These are phyloP conservation scores for Hafferia zeledoni DNA, from an alignment of 2,797 vertebrate species.

Conservation along the genomic window DNA sequence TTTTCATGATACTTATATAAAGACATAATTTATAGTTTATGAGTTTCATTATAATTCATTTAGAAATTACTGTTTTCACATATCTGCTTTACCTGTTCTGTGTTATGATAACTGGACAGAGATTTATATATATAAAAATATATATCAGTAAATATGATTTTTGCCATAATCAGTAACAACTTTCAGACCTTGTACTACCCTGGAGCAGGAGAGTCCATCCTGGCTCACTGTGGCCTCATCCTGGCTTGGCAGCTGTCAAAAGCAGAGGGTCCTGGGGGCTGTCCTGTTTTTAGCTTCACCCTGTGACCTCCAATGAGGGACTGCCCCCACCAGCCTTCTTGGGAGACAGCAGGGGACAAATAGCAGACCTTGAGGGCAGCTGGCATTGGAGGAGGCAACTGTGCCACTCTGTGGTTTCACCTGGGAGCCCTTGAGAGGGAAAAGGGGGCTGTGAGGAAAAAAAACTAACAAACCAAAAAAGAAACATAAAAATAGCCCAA, in stretches of 20 bases:
- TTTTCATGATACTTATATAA: neutral
- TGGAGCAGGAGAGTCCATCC: neutral
- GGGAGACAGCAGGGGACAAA: neutral
- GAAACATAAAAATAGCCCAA: neutral
- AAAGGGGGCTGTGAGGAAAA: fast-evolving
- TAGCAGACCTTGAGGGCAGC: neutral
- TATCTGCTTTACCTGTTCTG: neutral
- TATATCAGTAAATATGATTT: neutral
- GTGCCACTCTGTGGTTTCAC: neutral
- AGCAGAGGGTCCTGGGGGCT: neutral
- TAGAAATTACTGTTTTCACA: neutral
- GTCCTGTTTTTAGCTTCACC: neutral
- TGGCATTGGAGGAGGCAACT: neutral
- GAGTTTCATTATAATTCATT: neutral
- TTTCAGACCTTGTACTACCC: neutral
- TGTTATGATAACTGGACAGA: neutral
- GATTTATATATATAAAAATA: neutral
- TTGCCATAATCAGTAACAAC: neutral
- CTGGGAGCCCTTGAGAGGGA: neutral
- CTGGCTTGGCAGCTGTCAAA: neutral
- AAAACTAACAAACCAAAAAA: neutral
- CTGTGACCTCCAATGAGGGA: fast-evolving
- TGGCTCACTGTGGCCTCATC: neutral
- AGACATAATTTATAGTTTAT: neutral
- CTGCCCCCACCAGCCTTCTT: fast-evolving